Percentiles rank a stretch among this genome's conserved stretches.
Evolutionary conservation across 2,797 vertebrate species (phyloP).

Genomic region (Gadopsis marmoratus): DNA sequence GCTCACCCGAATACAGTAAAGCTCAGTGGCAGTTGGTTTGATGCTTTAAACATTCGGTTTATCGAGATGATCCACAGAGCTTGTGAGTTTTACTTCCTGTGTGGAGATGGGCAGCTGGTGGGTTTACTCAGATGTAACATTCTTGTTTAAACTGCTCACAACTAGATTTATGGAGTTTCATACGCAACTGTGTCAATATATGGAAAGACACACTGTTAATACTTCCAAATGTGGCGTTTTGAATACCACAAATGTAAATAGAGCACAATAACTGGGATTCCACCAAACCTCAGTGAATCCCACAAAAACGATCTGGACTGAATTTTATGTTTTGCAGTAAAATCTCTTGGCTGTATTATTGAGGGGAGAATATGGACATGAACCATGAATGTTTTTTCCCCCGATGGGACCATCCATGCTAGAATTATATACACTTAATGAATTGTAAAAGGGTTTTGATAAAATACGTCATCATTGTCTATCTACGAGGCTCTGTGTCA

Average conservation of each 20-base stretch:
- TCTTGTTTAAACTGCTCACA: neutral
- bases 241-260: conserved; percentile 2
- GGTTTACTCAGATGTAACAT: neutral
- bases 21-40: neutral
- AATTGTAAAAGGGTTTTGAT: conserved; percentile 21
- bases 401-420: neutral
- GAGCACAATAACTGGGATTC: neutral
- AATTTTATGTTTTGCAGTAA: neutral
- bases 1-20: neutral
- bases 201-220: neutral
- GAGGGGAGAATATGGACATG: neutral
- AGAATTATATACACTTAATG: conserved; percentile 29
- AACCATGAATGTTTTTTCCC: neutral
- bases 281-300: neutral
- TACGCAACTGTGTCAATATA: neutral
- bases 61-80: neutral
- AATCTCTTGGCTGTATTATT: neutral
- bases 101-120: neutral
- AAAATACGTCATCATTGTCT: conserved; percentile 6
- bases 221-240: neutral
- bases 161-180: neutral
- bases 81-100: neutral
- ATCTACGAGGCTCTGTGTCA: conserved; percentile 12
- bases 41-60: neutral
- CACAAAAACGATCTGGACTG: neutral